A percentile compares a stretch with the other conserved stretches of the same genome.
Evolutionary conservation across 1,140 invertebrate genomes (phyloP).

Genomic region (Calycopis cecrops): DNA sequence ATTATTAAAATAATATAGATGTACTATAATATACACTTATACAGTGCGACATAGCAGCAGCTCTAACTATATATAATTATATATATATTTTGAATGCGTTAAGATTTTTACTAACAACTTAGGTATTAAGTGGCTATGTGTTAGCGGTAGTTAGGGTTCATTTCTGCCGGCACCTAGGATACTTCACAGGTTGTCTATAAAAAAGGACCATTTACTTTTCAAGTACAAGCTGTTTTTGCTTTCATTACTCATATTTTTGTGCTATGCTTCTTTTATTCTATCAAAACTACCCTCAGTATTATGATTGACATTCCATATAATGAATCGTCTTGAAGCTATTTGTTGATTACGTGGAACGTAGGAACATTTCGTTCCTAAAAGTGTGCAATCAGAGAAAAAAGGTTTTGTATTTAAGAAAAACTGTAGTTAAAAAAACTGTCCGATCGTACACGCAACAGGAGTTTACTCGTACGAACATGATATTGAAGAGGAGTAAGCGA

Average conservation of each 20-base stretch:
- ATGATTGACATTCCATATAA: neutral
- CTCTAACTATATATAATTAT: constrained; percentile 60
- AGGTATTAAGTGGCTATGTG: constrained; percentile 63
- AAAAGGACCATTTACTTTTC: neutral
- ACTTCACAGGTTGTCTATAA: constrained; percentile 9
- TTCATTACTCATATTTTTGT: too few species aligned
- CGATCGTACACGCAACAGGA: too few species aligned
- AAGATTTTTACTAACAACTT: constrained; percentile 73
- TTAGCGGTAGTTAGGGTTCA: constrained; percentile 42
- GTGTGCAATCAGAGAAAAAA: too few species aligned
- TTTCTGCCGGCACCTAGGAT: constrained; percentile 19
- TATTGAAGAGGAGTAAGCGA: too few species aligned
- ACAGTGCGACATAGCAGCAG: constrained; percentile 57
- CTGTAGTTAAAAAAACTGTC: too few species aligned
- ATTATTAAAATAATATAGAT: constrained; percentile 64
- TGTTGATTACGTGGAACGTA: too few species aligned
- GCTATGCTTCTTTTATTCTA: neutral
- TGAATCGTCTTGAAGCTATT: too few species aligned
- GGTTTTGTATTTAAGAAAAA: too few species aligned
- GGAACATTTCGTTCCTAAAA: too few species aligned
- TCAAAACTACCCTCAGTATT: neutral
- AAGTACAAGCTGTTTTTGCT: too few species aligned
- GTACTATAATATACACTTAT: constrained; percentile 67
- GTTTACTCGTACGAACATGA: too few species aligned
- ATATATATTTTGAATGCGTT: constrained; percentile 73